Conservation (phyloP, 1,140 invertebrate genomes). For the Hestina assimilis region DNA sequence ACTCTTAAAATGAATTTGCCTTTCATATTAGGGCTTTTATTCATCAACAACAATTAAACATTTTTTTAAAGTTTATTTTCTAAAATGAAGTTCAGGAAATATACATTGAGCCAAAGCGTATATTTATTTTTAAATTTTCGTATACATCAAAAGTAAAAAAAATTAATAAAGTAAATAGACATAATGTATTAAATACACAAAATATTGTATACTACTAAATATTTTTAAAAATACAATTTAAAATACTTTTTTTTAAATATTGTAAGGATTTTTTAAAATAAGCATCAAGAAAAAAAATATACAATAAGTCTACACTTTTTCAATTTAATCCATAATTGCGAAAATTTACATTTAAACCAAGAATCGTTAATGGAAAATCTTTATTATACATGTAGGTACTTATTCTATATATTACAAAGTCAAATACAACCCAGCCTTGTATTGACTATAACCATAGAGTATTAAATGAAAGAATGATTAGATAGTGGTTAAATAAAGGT, state of each 20-base stretch:
- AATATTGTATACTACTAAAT: neutral
- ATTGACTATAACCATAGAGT: conserved; percentile 28
- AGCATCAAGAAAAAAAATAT: too few species aligned
- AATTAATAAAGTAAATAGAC: neutral
- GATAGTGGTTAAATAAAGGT: conserved; percentile 23
- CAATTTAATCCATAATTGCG: too few species aligned
- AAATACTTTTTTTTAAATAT: too few species aligned
- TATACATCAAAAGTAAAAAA: neutral
- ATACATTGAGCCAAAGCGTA: conserved; percentile 14
- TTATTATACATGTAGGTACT: conserved; percentile 8
- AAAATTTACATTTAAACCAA: neutral
- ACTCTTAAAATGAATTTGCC: conserved; percentile 4
- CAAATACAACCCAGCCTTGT: conserved; percentile 69
- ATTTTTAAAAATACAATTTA: neutral
- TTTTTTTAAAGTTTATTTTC: neutral
- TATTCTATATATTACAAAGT: conserved; percentile 26
- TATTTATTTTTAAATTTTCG: conserved; percentile 2
- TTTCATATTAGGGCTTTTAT: conserved; percentile 9
- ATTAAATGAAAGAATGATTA: conserved; percentile 21
- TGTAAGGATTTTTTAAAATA: too few species aligned
- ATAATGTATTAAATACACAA: neutral
- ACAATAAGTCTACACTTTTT: too few species aligned
- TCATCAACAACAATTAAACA: conserved; percentile 13
- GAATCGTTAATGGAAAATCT: neutral
- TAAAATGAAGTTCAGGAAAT: neutral